Percentiles rank a stretch among this genome's conserved stretches.
Evolutionary conservation across 2,113 vertebrate species (phyloP).

Genomic region (Apteryx mantelli): DNA sequence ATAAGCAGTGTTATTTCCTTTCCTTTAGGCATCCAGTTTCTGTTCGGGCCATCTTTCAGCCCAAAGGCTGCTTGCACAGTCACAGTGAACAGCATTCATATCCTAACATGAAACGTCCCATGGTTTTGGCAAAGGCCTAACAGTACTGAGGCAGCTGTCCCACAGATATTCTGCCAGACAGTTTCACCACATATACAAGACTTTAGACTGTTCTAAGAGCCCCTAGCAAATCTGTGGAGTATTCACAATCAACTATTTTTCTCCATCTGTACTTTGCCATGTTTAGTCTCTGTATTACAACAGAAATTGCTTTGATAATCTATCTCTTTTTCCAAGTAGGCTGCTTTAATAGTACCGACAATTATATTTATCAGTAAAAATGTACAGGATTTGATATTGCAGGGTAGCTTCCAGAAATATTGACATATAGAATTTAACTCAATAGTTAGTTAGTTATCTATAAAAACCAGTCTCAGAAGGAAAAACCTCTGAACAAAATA

Average conservation of each 20-base stretch:
- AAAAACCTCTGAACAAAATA: neutral
- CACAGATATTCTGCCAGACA: neutral
- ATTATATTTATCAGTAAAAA: neutral
- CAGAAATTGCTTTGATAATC: neutral
- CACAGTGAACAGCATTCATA: rapidly evolving
- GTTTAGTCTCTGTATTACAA: neutral
- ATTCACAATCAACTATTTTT: neutral
- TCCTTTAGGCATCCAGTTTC: neutral
- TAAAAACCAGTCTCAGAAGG: neutral
- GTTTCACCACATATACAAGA: neutral
- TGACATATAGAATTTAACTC: neutral
- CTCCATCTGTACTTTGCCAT: neutral
- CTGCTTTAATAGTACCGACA: neutral
- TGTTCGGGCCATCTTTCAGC: neutral
- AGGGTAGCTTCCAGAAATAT: neutral
- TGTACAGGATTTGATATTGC: neutral
- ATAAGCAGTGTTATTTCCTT: neutral
- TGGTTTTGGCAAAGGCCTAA: neutral
- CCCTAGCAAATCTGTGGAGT: neutral
- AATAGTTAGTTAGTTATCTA: neutral
- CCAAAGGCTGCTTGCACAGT: neutral
- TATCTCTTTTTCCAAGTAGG: neutral
- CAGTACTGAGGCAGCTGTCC: neutral
- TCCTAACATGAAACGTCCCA: rapidly evolving
- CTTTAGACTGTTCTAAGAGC: neutral